Base-by-base conservation (phyloP, 2,888 invertebrate species). In the Teleogryllus oceanicus region DNA sequence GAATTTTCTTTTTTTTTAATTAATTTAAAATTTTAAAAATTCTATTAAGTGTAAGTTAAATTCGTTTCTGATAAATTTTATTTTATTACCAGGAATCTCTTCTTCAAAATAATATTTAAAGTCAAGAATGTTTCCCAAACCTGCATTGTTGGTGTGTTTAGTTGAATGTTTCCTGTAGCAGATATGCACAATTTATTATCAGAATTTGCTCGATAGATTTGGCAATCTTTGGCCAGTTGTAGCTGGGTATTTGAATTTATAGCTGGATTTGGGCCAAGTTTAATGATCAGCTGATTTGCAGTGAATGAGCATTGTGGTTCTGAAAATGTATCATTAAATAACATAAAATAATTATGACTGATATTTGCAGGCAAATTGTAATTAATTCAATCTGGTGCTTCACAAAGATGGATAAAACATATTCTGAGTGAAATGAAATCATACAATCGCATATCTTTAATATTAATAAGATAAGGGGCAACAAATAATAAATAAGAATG, bases 401-500 rank as follows among this genome's bases (percentile, higher is more conserved):
- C 11, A 62, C 62, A 18, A 13, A 62, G 62, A n/a, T 11, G 16
- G 4, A 62, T 62, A 13, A 62, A 37, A 37, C 1, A 37, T 37
- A 37, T 37, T 37, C 8, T 8, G 8, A 37, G 8, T 37, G 37
- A 0, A 37, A 37, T 37, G 37, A 37, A 37, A 37, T 37, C 8
- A 8, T 37, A 37, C 8, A 37, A 5, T 5, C 5, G 5, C 37
- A 37, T 37, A 37, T 37, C 5, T 37, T 37, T 8, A 8, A 37
- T 37, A 37, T 37, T 37, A 37, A 8, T 37, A 37, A 37, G 37
- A 12, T 13, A 3, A 50, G 75, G 8, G 79, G 4, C 18, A 79
- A 49, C 49, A 79, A 24, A 18, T 50, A 24, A 50, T 79, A 79
- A 13, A 49, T 13, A 5, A 50, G 79, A 74, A 75, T 79, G 74